Evolutionary conservation across 2,888 invertebrate species (phyloP).

Genomic region (Trilocha varians): DNA sequence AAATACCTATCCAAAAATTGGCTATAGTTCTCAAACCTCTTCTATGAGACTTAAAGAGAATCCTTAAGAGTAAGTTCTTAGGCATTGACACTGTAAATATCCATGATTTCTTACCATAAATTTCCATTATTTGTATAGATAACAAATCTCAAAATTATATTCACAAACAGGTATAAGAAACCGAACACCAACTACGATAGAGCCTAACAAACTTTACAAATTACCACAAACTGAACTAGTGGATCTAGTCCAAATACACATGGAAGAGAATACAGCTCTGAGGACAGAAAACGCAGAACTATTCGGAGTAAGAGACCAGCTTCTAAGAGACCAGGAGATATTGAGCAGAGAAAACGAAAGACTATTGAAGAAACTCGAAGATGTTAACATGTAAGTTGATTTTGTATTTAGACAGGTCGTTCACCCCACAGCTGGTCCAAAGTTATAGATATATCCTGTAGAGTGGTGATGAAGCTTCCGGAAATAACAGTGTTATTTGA

Average conservation of each 20-base stretch:
- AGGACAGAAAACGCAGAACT: conserved; percentile 90
- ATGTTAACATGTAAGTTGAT: conserved; percentile 90
- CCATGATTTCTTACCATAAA: too few species aligned
- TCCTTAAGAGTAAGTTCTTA: too few species aligned
- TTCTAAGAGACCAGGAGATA: conserved; percentile 90
- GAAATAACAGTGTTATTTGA: too few species aligned
- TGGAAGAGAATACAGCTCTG: conserved; percentile 84
- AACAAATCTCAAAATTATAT: not conserved
- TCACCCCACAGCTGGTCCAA: too few species aligned
- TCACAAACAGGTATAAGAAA: conserved; percentile 30
- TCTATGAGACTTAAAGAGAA: too few species aligned
- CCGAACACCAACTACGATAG: conserved; percentile 75
- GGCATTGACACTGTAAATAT: too few species aligned
- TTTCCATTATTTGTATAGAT: too few species aligned
- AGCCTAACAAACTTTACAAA: conserved; percentile 81
- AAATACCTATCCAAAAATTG: too few species aligned
- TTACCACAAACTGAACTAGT: conserved; percentile 86
- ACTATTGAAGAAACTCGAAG: conserved; percentile 88
- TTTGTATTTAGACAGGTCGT: too few species aligned
- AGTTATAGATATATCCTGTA: too few species aligned
- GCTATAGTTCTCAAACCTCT: too few species aligned
- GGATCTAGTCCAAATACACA: conserved; percentile 88
- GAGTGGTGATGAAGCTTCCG: too few species aligned
- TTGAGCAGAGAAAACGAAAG: conserved; percentile 93
- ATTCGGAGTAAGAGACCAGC: conserved; percentile 83